Evolutionary conservation across 2,888 invertebrate genomes (phyloP).

Genomic region (Dasypolia templi): DNA sequence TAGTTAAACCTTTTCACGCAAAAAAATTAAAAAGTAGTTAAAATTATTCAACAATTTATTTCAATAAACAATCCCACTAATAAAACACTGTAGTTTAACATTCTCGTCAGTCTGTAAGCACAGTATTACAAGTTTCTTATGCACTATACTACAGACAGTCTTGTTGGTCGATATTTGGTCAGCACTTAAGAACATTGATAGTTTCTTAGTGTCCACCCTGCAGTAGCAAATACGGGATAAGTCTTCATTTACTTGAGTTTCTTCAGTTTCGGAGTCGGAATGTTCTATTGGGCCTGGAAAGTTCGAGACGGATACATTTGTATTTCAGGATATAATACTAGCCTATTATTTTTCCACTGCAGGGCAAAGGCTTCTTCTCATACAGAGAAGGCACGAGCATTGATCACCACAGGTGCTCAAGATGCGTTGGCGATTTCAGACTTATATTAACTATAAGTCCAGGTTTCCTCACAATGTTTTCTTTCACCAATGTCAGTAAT

Average conservation of each 20-base stretch:
- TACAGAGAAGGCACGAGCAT: no score
- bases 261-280: constrained; percentile 86
- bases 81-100: constrained; percentile 94
- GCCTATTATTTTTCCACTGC: no score
- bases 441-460: no score
- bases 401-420: no score
- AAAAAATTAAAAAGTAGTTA: neutral
- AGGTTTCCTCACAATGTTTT: no score
- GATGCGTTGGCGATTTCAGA: no score
- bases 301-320: no score
- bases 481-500: no score
- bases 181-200: constrained; percentile 94
- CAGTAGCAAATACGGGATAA: constrained; percentile 85
- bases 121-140: constrained; percentile 93
- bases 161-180: constrained; percentile 94
- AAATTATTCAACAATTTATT: constrained; percentile 18
- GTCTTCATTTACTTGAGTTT: constrained; percentile 85
- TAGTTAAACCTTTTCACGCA: neutral
- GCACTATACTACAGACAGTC: constrained; percentile 94
- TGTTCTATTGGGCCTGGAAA: constrained; percentile 85
- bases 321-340: no score
- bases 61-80: constrained; percentile 92
- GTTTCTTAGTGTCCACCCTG: constrained; percentile 94
- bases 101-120: constrained; percentile 93
- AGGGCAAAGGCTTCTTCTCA: no score